Percentiles rank a stretch among this genome's conserved stretches.
Conservation (phyloP, 2,113 vertebrate species). For the Tetrax tetrax region DNA sequence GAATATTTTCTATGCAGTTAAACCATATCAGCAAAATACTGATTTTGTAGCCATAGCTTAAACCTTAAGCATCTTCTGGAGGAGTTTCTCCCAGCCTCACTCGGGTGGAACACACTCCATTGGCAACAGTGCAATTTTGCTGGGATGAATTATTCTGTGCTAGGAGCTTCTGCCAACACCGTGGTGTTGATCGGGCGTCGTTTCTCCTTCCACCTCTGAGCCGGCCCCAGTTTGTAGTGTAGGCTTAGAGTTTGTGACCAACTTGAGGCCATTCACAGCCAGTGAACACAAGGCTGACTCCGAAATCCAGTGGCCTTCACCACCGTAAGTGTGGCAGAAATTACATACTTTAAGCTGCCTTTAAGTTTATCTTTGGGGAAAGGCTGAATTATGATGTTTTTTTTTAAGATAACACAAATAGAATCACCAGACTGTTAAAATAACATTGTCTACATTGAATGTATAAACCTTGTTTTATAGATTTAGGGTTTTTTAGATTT, state of each 20-base stretch:
- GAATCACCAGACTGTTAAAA: neutral
- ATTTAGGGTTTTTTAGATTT: neutral
- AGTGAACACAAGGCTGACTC: neutral
- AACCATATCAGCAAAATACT: neutral
- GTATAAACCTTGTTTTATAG: neutral
- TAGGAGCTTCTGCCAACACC: neutral
- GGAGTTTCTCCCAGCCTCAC: neutral
- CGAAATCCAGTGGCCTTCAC: neutral
- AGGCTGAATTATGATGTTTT: neutral
- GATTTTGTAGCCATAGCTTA: neutral
- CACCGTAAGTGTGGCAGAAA: neutral
- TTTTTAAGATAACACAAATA: neutral
- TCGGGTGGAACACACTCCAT: rapidly evolving
- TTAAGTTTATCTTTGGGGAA: neutral
- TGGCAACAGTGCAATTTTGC: neutral
- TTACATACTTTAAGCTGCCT: neutral
- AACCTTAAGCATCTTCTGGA: neutral
- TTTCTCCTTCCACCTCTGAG: neutral
- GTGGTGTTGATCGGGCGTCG: neutral
- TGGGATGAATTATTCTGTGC: neutral
- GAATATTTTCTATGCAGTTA: neutral
- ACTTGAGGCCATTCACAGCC: neutral
- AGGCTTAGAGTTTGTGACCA: neutral
- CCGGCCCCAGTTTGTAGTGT: neutral
- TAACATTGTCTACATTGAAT: neutral